Evolutionary conservation across 2,797 vertebrate genomes (phyloP), one percentile per base, ranked within the genome.

Genomic region (Enteromius fasciolatus): DNA sequence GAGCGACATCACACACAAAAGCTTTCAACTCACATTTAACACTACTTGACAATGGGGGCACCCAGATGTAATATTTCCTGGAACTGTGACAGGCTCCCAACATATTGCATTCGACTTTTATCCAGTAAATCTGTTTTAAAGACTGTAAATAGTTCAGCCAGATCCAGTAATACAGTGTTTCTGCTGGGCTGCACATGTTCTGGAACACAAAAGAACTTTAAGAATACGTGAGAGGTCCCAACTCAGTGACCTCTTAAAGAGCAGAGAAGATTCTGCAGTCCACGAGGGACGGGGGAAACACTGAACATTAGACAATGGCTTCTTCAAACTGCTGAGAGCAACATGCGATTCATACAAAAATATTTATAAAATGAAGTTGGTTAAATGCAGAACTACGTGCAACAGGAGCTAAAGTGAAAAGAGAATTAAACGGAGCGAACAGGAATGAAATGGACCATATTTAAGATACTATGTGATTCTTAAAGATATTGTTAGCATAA

Each of bases 11-110:
- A 69, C 18, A 25, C 9, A 67, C 20, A 9, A 83, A 82, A 61
- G 39, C 52, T 70, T 39, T 83, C 50, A 48, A n/a, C 66, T 82
- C 52, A 46, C 23, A 76, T 82, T 82, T 76, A 76, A 69, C 78
- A 72, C 54, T 31, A 15, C 23, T 41, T 59, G 61, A 63, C 52
- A 70, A 59, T 0, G 2, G 78, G 59, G 44, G 23, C 44, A 74
- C n/a, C 12, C 23, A 57, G 50, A 76, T 18, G 50, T 17, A 66
- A 44, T 76, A 57, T 69, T 68, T 82, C 73, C 52, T 69, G 20
- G 48, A 77, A 36, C 50, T n/a, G 9, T 0, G 23, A 52, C 33
- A 54, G 48, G n/a, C 23, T 57, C 15, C 36, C 50, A 80, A 57
- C 74, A 69, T 20, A 66, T 5, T 44, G 63, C 14, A 46, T 68